Evolutionary conservation across 2,113 vertebrate genomes (phyloP).

Genomic region (Phainopepla nitens): DNA sequence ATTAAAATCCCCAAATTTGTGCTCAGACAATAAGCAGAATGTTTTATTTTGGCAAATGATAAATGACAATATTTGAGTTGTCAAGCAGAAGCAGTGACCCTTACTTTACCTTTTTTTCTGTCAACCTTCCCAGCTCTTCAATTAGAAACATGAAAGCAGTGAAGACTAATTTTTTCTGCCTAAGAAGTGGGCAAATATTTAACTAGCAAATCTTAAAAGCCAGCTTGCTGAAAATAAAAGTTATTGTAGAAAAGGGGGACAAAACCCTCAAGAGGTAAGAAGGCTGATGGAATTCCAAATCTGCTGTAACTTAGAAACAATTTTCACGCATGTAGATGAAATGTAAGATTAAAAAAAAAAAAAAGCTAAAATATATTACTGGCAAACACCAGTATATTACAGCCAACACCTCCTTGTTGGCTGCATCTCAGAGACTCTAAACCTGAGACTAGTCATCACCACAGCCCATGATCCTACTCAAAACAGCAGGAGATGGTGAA

Average conservation of each 20-base stretch:
- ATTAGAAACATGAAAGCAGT: background rate
- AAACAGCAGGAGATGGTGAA: background rate
- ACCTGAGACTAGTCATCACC: background rate
- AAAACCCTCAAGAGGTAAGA: background rate
- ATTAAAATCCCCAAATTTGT: background rate
- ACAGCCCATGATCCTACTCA: background rate
- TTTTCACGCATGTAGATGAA: background rate
- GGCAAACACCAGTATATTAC: background rate
- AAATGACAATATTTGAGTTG: background rate
- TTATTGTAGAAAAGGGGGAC: background rate
- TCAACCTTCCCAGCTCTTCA: background rate
- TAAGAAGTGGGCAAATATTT: slow-evolving; percentile 15
- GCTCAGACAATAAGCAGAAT: background rate
- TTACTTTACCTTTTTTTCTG: background rate
- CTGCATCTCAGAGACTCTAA: background rate
- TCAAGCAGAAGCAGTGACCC: background rate
- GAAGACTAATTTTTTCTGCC: background rate
- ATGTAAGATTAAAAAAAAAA: background rate
- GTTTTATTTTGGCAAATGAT: background rate
- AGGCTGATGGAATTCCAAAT: background rate
- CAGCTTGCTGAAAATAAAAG: background rate
- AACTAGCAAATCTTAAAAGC: background rate
- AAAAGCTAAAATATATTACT: background rate
- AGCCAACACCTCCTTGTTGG: background rate
- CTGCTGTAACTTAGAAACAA: background rate